Conservation (phyloP, 2,113 vertebrate genomes). For the Drymodes brunneopygia region DNA sequence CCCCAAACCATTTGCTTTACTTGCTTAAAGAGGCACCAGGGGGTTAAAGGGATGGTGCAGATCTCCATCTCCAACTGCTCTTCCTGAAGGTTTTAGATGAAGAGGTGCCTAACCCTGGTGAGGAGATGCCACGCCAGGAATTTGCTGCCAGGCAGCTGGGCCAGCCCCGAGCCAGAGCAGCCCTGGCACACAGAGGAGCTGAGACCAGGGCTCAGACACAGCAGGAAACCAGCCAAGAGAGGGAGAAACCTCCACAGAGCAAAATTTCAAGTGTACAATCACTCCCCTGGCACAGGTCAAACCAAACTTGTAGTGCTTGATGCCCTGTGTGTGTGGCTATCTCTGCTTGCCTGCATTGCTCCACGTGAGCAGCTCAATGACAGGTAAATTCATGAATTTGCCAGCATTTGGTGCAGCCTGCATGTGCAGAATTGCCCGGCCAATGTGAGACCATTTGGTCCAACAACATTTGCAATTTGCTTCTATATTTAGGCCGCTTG, state of each 20-base stretch:
- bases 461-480: neutral
- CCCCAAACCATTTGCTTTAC: neutral
- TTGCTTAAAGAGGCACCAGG: neutral
- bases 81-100: neutral
- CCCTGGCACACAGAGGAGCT: constrained; percentile 6
- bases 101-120: neutral
- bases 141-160: neutral
- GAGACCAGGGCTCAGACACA: neutral
- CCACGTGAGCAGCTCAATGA: neutral
- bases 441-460: neutral
- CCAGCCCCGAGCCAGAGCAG: neutral
- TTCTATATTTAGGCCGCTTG: neutral
- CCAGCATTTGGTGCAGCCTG: neutral
- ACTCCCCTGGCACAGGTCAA: neutral
- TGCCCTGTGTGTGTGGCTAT: neutral
- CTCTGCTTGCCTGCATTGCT: neutral
- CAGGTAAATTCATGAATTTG: neutral
- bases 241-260: neutral
- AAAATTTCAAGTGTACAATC: neutral
- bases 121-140: neutral
- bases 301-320: neutral
- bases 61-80: neutral
- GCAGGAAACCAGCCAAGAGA: neutral
- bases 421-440: neutral
- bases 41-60: neutral